phyloP scores from a whole-genome alignment of 1,140 invertebrate genomes.

The Drosophila kikkawai region DNA sequence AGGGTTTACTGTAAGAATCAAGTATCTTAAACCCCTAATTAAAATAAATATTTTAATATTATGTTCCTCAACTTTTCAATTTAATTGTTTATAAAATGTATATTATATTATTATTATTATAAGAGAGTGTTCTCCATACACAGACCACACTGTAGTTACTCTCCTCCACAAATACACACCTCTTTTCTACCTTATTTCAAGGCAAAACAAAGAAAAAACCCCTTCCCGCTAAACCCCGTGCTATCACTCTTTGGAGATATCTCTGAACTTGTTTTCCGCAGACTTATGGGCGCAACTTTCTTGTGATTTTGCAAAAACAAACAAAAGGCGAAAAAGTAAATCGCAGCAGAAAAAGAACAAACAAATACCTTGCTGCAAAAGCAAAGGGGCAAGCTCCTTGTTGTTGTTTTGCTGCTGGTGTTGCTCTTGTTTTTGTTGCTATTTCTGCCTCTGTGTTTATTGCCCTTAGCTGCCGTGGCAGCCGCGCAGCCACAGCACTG shows the following conservation, averaged over 20 bases:
- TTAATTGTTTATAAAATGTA: too few species aligned
- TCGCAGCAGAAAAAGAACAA: constrained; percentile 43
- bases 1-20: not conserved
- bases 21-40: not conserved
- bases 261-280: constrained; percentile 12
- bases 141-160: not conserved
- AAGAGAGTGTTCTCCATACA: not conserved
- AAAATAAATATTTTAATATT: not conserved
- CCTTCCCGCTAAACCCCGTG: constrained; percentile 2
- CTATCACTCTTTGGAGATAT: constrained; percentile 59
- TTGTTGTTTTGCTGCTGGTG: constrained; percentile 14
- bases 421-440: constrained; percentile 11
- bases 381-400: constrained; percentile 43
- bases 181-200: not conserved
- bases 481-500: constrained; percentile 59
- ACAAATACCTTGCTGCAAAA: constrained; percentile 44
- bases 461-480: constrained; percentile 65
- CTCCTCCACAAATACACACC: not conserved
- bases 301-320: constrained; percentile 65
- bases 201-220: not conserved
- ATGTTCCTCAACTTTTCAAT: too few species aligned
- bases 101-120: too few species aligned
- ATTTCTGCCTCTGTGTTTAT: constrained; percentile 47
- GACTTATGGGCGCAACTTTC: constrained; percentile 63
- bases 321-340: constrained; percentile 47